Conservation (phyloP, 2,113 vertebrate genomes). For the Alaudala cheleensis region DNA sequence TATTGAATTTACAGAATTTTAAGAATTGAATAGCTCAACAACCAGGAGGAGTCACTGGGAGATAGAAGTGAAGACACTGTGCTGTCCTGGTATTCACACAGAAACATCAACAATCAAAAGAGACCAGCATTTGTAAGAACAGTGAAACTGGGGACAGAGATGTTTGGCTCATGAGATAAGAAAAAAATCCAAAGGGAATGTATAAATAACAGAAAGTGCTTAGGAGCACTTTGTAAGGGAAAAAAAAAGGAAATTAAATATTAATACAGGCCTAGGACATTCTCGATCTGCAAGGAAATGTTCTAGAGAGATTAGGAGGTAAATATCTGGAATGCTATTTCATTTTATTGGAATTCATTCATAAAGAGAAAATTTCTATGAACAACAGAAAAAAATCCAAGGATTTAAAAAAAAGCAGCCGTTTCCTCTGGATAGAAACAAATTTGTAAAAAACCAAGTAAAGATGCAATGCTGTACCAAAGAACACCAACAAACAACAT, state of each 20-base stretch:
- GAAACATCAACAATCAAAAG: not conserved
- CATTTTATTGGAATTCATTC: not conserved
- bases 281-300: not conserved
- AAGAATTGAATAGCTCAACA: not conserved
- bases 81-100: not conserved
- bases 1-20: not conserved
- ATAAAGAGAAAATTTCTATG: not conserved
- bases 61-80: not conserved
- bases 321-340: not conserved
- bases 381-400: not conserved
- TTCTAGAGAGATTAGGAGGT: not conserved
- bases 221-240: rapidly evolving
- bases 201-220: not conserved
- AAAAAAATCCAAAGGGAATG: not conserved
- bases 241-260: not conserved
- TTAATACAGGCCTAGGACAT: not conserved
- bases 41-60: not conserved
- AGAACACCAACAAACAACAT: not conserved
- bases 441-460: not conserved
- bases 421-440: not conserved
- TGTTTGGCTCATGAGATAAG: not conserved
- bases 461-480: not conserved
- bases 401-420: not conserved
- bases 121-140: not conserved
- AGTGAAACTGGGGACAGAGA: not conserved